A percentile compares a stretch with the other conserved stretches of the same genome.
Evolutionary conservation across 1,140 invertebrate species (phyloP).

Genomic region (Lordiphosa mommai): DNA sequence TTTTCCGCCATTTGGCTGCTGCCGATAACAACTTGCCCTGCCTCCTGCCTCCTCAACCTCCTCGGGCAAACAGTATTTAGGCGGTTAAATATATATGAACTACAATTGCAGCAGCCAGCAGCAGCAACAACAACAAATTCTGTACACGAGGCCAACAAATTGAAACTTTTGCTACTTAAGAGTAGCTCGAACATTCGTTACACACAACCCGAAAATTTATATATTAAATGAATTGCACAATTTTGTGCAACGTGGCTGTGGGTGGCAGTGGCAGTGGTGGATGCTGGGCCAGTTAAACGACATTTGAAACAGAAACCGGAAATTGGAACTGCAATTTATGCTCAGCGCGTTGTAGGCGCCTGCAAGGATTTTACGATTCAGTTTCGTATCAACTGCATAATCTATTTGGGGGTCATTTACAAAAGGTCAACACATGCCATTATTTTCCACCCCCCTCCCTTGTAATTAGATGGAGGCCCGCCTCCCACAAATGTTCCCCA

Average conservation of each 20-base stretch:
- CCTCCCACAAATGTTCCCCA: background rate
- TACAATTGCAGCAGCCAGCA: constrained; percentile 38
- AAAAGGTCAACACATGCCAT: constrained; percentile 50
- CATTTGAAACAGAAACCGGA: constrained; percentile 72
- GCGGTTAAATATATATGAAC: constrained; percentile 69
- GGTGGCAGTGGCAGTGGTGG: background rate
- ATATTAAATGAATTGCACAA: constrained; percentile 67
- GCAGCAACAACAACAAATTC: constrained; percentile 13
- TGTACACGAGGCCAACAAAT: constrained; percentile 47
- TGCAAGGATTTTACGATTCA: constrained; percentile 12
- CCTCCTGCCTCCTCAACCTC: constrained; percentile 3
- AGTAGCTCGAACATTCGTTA: constrained; percentile 49
- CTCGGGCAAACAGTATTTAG: constrained; percentile 67
- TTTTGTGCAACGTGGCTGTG: constrained; percentile 60
- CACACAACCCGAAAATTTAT: constrained; percentile 39
- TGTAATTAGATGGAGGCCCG: background rate
- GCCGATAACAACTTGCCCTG: constrained; percentile 53
- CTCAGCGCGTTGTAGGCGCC: constrained; percentile 59
- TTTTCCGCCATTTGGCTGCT: constrained; percentile 66
- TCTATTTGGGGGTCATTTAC: constrained; percentile 66
- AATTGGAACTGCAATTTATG: constrained; percentile 71
- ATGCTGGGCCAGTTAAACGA: constrained; percentile 28
- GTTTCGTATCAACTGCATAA: constrained; percentile 55
- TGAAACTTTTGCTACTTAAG: constrained; percentile 62
- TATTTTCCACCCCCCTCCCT: background rate